Base-by-base conservation (phyloP, 2,113 vertebrate genomes). In the Scatophagus argus region DNA sequence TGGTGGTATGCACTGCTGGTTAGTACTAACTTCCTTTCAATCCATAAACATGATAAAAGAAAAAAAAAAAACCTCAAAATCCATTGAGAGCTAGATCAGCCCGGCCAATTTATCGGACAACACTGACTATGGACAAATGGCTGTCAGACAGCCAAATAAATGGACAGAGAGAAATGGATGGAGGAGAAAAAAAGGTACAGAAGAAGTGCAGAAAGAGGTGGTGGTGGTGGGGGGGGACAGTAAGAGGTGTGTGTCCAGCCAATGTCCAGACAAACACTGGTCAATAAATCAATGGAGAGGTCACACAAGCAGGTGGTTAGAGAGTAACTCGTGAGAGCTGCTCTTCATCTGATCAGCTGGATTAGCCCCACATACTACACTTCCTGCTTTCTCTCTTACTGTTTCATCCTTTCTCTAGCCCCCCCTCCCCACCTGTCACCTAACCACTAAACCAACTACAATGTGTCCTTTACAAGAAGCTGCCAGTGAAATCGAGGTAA, bases 241-340 rank as follows among this genome's bases (percentile, higher is more conserved):
- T 72, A 17, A 44, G 31, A 59, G n/a, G 69, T 77, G 29, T 59
- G 51, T 59, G 73, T 78, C 41, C 72, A 61, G 75, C 75, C 73
- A 63, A 81, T 77, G 75, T 87, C 70, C 87, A 89, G 89, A 87
- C 85, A 82, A 66, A 72, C 10, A 3, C 21, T 52, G 65, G 65
- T 91, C 89, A 89, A 92, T 92, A 93, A 90, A 92, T 91, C 93
- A 88, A 90, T 92, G 68, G 21, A 51, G 68, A 79, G 88, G 89
- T 89, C 91, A 87, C 74, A 78, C 52, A 76, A 58, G 64, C 84
- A 68, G 79, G 83, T 81, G 83, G 84, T 87, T 73, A 76, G 79
- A 83, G 73, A 82, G 79, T 55, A 71, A 46, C 78, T 77, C 79
- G 65, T 71, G 68, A 89, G 81, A 87, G 77, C 62, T 65, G 46